These are phyloP conservation scores for Tautogolabrus adspersus DNA, from an alignment of 2,113 vertebrate genomes.

Conservation along the genomic window DNA sequence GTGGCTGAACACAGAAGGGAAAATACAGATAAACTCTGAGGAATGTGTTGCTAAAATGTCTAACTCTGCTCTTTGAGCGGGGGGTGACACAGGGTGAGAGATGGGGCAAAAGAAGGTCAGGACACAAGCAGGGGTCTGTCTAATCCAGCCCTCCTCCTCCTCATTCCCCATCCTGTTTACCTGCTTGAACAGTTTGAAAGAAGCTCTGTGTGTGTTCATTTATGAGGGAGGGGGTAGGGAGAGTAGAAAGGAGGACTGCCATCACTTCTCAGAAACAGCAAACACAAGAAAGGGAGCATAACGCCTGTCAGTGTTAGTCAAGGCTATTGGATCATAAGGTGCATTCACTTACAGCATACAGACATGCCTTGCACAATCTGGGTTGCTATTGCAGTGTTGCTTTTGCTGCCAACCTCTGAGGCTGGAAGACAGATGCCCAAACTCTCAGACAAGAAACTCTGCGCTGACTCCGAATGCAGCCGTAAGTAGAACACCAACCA, in stretches of 20 bases:
- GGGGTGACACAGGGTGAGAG: conserved; percentile 28
- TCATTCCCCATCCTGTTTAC: conserved; percentile 72
- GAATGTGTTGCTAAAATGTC: conserved; percentile 28
- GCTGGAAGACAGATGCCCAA: conserved; percentile 83
- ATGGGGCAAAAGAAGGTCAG: conserved; percentile 41
- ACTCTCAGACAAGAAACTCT: conserved; percentile 83
- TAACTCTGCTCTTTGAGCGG: neutral
- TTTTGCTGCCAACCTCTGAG: conserved; percentile 62
- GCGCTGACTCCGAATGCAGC: conserved; percentile 85
- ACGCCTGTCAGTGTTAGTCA: conserved; percentile 4
- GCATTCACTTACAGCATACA: conserved; percentile 29
- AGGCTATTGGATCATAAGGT: neutral
- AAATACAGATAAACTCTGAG: conserved; percentile 21
- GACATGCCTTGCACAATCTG: conserved; percentile 53
- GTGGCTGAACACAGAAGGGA: conserved; percentile 28
- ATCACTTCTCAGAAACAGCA: conserved; percentile 19
- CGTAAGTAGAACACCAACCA: conserved; percentile 73
- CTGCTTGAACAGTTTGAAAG: conserved; percentile 67
- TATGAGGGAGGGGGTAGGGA: conserved; percentile 33
- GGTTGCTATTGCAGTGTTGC: conserved; percentile 61
- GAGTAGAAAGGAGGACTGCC: conserved; percentile 23
- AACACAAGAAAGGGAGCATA: conserved; percentile 31
- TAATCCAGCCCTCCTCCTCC: conserved; percentile 29
- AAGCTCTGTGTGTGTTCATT: conserved; percentile 61
- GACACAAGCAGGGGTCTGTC: conserved; percentile 76